A percentile compares a stretch with the other conserved stretches of the same genome.
These are phyloP conservation scores for Carpatolechia fugitivella DNA, from an alignment of 2,888 invertebrate species.

Conservation along the genomic window DNA sequence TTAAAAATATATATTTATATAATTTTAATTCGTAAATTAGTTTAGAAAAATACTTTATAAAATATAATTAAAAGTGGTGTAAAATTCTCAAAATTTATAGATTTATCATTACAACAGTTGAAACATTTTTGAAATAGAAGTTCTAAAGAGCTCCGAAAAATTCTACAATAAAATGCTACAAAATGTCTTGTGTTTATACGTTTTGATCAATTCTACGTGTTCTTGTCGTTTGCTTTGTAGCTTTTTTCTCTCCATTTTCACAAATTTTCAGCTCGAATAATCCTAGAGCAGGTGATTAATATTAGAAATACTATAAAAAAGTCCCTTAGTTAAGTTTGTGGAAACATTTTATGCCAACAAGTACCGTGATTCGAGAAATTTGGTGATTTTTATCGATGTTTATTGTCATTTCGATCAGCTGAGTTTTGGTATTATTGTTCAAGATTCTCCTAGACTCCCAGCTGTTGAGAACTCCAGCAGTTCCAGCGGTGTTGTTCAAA, in stretches of 20 bases:
- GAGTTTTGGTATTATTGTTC: slow-evolving; percentile 71
- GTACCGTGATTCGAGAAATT: neutral
- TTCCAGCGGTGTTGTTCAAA: slow-evolving; percentile 16
- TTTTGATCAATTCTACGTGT: slow-evolving; percentile 8
- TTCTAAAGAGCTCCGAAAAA: too few relatives aligned
- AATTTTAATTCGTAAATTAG: neutral
- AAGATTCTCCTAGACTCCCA: slow-evolving; percentile 27
- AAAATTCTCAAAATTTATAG: neutral
- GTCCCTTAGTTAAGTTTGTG: too few relatives aligned
- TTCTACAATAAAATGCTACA: too few relatives aligned
- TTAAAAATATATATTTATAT: too few relatives aligned
- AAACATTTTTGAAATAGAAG: too few relatives aligned
- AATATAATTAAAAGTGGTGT: neutral
- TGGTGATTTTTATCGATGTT: slow-evolving; percentile 13
- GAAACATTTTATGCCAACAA: neutral
- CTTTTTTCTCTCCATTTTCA: neutral
- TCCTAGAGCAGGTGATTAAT: too few relatives aligned
- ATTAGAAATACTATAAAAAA: too few relatives aligned
- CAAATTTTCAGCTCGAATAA: too few relatives aligned
- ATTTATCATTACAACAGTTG: too few relatives aligned
- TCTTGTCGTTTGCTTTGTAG: neutral
- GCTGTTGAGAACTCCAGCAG: slow-evolving; percentile 22
- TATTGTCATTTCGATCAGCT: slow-evolving; percentile 52
- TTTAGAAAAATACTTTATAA: neutral
- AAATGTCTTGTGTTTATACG: neutral